Base-by-base conservation (phyloP, 2,888 invertebrate species). In the Helicoverpa assulta region DNA sequence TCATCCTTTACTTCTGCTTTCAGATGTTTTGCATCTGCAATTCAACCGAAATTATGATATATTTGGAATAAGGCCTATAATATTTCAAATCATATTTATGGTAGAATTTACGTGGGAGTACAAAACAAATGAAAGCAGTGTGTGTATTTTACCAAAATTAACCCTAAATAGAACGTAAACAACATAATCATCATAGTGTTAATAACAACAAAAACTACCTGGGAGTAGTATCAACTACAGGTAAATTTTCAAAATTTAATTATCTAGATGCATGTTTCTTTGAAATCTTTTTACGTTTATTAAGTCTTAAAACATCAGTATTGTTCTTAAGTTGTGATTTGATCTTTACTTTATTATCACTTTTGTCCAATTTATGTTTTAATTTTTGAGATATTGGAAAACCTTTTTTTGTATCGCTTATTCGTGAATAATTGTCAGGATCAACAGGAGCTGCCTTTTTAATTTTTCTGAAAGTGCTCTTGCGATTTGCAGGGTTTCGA, bases 51-150 rank as follows among this genome's bases (percentile, higher is more conserved):
- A 67, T 19, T 19, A 19, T 52, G 68, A 64, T 66, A 52, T 51
- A 60, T 60, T 40, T 12, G 29, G 72, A 57, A 54, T 18, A 62
- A 40, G 14, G 12, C 40, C 40, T 40, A 52, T 40, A 21, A 26
- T 33, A 61, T 60, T 64, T 29, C 12, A 47, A 53, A 29, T 18
- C n/a, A 14, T 29, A 8, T 6, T 5, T 65, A 33, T 54, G 19
- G 54, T 69, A 47, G 58, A 70, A 76, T 73, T 80, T 77, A 86
- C 90, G 91, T 93, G 94, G 93, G 92, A 94, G 93, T 91, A 93
- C 93, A 93, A 91, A 88, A 88, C 83, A 88, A 86, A 71, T 88
- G 77, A 87, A 89, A 84, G 74, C 78, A 86, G 57, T 66, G n/a
- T 54, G 14, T 29, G 29, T 14, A n/a, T 4, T n/a, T 19, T 33